These are phyloP conservation scores for Gambelia wislizenii DNA, from an alignment of 2,797 vertebrate genomes.

Conservation along the genomic window DNA sequence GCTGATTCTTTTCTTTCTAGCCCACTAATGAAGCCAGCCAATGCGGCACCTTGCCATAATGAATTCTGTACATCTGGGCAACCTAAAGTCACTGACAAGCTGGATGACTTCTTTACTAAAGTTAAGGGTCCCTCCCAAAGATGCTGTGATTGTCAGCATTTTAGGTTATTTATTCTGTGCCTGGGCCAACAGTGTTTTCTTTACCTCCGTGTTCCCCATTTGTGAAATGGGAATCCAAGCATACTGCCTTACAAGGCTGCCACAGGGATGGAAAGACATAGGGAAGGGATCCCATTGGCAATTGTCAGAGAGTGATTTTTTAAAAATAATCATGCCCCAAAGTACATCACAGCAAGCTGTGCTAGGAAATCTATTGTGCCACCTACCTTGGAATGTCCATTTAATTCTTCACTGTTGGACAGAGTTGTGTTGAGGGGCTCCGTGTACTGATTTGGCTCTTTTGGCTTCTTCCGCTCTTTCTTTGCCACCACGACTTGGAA, in stretches of 20 bases:
- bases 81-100: too few relatives aligned
- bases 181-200: background rate
- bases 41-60: background rate
- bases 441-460: conserved; percentile 83
- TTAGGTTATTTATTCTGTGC: too few relatives aligned
- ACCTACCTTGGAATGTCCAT: conserved; percentile 74
- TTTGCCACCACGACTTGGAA: conserved; percentile 81
- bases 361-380: background rate
- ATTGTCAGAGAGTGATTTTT: too few relatives aligned
- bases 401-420: conserved; percentile 87
- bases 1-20: background rate
- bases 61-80: too few relatives aligned
- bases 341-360: too few relatives aligned
- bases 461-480: conserved; percentile 85
- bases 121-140: too few relatives aligned
- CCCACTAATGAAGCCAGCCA: background rate
- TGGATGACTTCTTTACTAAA: background rate
- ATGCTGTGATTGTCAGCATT: background rate
- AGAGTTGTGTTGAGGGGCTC: conserved; percentile 86
- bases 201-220: background rate
- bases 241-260: too few relatives aligned
- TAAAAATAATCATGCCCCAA: too few relatives aligned
- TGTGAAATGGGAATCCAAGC: background rate
- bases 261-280: too few relatives aligned
- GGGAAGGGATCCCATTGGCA: background rate